Conservation (phyloP, 2,888 invertebrate genomes). For the Leistus spinibarbis region DNA sequence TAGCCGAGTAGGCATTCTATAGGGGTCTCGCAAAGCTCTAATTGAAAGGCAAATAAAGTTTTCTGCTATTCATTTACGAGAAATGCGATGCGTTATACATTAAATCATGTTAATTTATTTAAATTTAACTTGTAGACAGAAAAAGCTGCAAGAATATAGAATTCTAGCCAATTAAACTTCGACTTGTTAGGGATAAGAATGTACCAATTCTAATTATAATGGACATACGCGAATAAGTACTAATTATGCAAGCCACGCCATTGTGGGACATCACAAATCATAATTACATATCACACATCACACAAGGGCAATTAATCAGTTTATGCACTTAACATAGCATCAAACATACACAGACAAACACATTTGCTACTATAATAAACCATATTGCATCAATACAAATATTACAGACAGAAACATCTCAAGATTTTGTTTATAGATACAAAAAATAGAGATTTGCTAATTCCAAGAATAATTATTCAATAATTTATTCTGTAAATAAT, state of each 20-base stretch:
- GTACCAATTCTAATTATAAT: background rate
- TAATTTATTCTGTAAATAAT: background rate
- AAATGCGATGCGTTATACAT: too few species aligned
- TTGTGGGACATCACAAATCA: background rate
- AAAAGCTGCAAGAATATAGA: background rate
- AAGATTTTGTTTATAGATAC: background rate
- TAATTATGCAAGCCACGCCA: background rate
- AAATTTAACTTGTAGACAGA: background rate
- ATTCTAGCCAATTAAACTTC: background rate
- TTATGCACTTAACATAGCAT: background rate
- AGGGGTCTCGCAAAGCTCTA: too few species aligned
- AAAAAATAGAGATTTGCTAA: background rate
- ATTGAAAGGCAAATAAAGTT: too few species aligned
- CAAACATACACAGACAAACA: background rate
- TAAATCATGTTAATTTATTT: background rate
- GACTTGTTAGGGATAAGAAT: background rate
- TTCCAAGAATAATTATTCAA: background rate
- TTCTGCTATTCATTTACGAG: too few species aligned
- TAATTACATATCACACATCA: slow-evolving; percentile 1
- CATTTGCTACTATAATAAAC: background rate
- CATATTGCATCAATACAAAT: background rate
- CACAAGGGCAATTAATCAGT: slow-evolving; percentile 4
- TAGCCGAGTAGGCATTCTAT: too few species aligned
- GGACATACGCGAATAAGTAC: background rate
- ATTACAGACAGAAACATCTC: background rate